phyloP scores from a whole-genome alignment of 2,888 invertebrate genomes.

The Drosophila rellima region DNA sequence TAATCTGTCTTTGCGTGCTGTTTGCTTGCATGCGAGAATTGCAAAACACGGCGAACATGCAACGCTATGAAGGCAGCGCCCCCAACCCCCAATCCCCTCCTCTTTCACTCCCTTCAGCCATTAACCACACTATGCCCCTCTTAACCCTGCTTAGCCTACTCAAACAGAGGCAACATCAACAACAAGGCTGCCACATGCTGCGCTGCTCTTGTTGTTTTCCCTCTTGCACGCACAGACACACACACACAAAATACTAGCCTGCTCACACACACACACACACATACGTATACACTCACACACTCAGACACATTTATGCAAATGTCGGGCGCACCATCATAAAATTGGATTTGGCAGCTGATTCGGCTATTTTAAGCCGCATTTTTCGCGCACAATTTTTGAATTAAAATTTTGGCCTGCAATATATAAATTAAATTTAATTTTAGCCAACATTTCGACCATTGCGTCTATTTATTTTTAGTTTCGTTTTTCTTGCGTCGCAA shows the following conservation, averaged over 20 bases:
- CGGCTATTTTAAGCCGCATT: conserved; percentile 72
- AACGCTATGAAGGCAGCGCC: conserved; percentile 42
- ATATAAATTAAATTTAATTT: conserved; percentile 72
- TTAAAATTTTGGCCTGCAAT: conserved; percentile 50
- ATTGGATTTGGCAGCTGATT: conserved; percentile 82
- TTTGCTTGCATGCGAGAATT: conserved; percentile 75
- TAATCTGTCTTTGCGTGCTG: conserved; percentile 80
- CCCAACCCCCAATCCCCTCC: not conserved
- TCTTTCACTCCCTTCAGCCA: not conserved
- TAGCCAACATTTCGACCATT: conserved; percentile 44
- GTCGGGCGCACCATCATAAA: conserved; percentile 70
- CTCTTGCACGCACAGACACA: conserved; percentile 38
- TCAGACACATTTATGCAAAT: conserved; percentile 63
- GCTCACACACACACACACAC: conserved; percentile 28
- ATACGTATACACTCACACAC: conserved; percentile 21
- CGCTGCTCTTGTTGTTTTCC: conserved; percentile 47
- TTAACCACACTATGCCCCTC: conserved; percentile 16
- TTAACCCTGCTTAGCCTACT: conserved; percentile 11
- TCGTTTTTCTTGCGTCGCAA: conserved; percentile 42
- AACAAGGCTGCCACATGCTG: conserved; percentile 73
- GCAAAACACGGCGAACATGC: conserved; percentile 75
- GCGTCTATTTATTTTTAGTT: conserved; percentile 65
- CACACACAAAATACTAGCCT: conserved; percentile 23
- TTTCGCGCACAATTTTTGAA: conserved; percentile 58
- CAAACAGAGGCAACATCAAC: conserved; percentile 52